phyloP scores from a whole-genome alignment of 2,113 vertebrate species.

The Clupea harengus region DNA sequence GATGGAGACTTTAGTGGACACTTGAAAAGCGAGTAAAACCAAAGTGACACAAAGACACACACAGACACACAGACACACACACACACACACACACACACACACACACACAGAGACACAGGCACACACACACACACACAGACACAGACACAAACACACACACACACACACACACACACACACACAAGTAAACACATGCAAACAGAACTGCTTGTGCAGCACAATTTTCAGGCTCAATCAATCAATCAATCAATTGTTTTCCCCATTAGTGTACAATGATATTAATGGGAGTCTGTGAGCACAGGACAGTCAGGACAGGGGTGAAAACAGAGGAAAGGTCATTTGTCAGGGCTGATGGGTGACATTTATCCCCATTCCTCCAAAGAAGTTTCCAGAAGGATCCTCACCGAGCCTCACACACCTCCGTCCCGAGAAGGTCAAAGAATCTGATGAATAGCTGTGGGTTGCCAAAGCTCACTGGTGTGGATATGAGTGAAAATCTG shows the following conservation, averaged over 20 bases:
- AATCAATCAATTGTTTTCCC: not conserved
- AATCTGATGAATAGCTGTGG: not conserved
- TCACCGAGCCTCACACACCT: not conserved
- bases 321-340: not conserved
- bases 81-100: not conserved
- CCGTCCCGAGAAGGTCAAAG: not conserved
- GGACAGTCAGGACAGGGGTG: not conserved
- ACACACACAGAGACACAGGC: not conserved
- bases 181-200: not conserved
- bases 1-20: not conserved
- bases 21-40: not conserved
- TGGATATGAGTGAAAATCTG: not conserved
- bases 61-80: not conserved
- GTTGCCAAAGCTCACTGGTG: not conserved
- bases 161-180: not conserved
- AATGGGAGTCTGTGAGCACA: not conserved
- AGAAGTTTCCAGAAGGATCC: not conserved
- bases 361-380: not conserved
- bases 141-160: not conserved
- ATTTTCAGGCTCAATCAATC: not conserved
- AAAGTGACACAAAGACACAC: not conserved
- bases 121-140: not conserved
- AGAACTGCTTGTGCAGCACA: not conserved
- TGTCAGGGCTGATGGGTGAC: not conserved
- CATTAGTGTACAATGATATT: not conserved